Base-by-base conservation (phyloP, 2,888 invertebrate species). In the Azorinus chamasolen region DNA sequence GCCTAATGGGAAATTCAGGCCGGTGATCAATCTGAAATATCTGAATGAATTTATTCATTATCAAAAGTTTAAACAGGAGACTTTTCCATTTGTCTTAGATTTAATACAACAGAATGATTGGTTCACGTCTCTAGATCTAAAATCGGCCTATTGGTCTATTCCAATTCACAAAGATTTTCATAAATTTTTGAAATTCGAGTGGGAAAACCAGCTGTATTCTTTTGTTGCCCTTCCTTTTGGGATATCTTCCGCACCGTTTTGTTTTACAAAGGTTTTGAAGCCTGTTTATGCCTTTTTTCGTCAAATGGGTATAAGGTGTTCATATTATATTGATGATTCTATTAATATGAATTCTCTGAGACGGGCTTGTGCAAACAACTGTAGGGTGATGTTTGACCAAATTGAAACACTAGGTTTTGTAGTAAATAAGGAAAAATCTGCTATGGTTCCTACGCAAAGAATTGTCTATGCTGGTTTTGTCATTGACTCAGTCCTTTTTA, bases 251-350 rank as follows among this genome's bases (percentile, higher is more conserved):
- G 72, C 77, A 25, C 69, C 77, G 14, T 53, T 53, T 37, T 32
- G 62, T 24, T 76, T 76, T 46, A 71, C 76, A 27, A 70, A 76
- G 46, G 20, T 71, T 8, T 20, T 71, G 53, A 78, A 78, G 20
- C 64, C 72, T n/a, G 59, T 72, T 3, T 72, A 46, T 69, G 58
- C 72, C 14, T 32, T 27, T 37, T 50, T 72, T 18, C 24, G 77
- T 18, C 45, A 64, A 22, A 22, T 51, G 37, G 63, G 68, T 5
- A 78, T 78, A 18, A 54, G 27, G 27, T 54, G 54, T 20, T 70
- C 61, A 14, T 65, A 65, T 55, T 76, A 65, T 58, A 76, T 57
- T 55, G 65, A 76, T 51, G 70, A 70, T 25, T 70, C 59, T 22
- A 32, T 32, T 10, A 32, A 32, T 32, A 32, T 32, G 32, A 32